Percentiles rank a stretch among this genome's conserved stretches.
phyloP scores from a whole-genome alignment of 2,888 invertebrate species.

The Mythimna vitellina region DNA sequence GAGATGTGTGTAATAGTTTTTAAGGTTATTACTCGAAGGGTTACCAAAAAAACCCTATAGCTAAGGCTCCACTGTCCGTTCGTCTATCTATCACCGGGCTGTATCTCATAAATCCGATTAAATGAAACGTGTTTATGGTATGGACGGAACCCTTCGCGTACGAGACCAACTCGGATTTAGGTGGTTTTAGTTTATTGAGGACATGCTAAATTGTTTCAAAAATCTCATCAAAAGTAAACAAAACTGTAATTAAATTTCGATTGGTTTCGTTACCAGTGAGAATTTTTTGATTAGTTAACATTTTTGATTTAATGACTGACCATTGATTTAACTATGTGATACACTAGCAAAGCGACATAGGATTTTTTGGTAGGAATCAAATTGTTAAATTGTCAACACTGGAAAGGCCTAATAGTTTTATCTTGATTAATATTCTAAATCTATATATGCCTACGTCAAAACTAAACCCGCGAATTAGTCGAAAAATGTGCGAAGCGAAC shows the following conservation, averaged over 20 bases:
- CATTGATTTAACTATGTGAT: not conserved
- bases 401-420: not conserved
- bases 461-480: too few relatives aligned
- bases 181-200: not conserved
- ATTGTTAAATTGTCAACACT: not conserved
- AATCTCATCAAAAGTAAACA: not conserved
- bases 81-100: too few relatives aligned
- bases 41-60: too few relatives aligned
- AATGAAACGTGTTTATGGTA: too few relatives aligned
- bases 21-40: too few relatives aligned
- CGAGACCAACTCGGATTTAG: too few relatives aligned
- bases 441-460: too few relatives aligned
- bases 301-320: not conserved
- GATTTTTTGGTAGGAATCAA: not conserved
- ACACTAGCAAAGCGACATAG: not conserved
- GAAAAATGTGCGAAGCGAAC: too few relatives aligned
- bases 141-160: too few relatives aligned
- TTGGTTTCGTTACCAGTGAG: not conserved
- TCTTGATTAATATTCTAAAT: not conserved
- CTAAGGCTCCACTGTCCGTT: too few relatives aligned
- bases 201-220: not conserved
- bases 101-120: too few relatives aligned
- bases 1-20: too few relatives aligned
- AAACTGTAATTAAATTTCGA: conserved; percentile 5
- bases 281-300: conserved; percentile 3